Evolutionary conservation across 2,888 invertebrate species (phyloP).

Genomic region (Euzetes globulus): DNA sequence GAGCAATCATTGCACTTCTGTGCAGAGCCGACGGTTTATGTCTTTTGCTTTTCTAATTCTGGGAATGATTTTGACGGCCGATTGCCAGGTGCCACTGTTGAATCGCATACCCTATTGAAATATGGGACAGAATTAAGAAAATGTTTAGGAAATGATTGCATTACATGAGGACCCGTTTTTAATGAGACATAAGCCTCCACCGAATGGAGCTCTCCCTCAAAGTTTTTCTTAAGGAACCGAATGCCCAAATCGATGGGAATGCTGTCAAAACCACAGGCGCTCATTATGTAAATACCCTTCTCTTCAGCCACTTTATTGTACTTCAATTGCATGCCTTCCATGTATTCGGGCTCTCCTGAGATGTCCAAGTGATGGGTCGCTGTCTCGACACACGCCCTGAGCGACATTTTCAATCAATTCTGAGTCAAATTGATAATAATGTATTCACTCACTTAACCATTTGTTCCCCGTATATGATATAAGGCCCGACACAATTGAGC

Average conservation of each 20-base stretch:
- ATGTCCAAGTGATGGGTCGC: too few relatives aligned
- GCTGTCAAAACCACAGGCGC: conserved; percentile 69
- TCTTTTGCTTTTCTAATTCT: too few relatives aligned
- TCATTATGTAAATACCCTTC: conserved; percentile 56
- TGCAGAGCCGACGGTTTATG: too few relatives aligned
- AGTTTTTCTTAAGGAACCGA: conserved; percentile 47
- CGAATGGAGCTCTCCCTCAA: conserved; percentile 64
- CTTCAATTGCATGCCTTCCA: conserved; percentile 73
- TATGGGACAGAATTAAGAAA: background rate
- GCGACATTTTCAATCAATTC: too few relatives aligned
- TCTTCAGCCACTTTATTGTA: conserved; percentile 57
- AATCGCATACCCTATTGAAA: conserved; percentile 52
- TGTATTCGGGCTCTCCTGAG: conserved; percentile 43
- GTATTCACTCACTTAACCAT: too few relatives aligned
- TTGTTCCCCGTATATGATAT: too few relatives aligned
- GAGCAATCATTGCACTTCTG: background rate
- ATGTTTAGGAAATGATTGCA: background rate
- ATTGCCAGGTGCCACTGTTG: conserved; percentile 84
- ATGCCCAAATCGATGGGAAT: conserved; percentile 52
- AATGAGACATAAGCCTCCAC: conserved; percentile 59
- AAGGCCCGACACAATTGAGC: too few relatives aligned
- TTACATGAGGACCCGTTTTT: conserved; percentile 22
- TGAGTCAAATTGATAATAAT: too few relatives aligned
- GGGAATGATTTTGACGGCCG: too few relatives aligned
- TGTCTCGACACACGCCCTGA: conserved; percentile 50